Conservation (phyloP, 2,888 invertebrate genomes). For the Danaus chrysippus region DNA sequence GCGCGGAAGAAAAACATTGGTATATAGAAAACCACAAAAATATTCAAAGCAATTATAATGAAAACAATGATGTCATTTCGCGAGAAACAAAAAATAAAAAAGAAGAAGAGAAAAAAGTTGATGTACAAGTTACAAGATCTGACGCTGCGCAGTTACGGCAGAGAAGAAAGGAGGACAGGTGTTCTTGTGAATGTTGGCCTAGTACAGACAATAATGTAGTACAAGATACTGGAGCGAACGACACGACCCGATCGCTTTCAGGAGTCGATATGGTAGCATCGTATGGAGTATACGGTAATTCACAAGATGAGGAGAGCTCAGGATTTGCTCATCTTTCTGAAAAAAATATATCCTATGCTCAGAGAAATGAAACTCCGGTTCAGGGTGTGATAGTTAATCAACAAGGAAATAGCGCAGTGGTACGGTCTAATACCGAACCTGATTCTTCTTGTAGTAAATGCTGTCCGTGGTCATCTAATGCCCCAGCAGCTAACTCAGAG, state of each 20-base stretch:
- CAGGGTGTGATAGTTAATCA: constrained; percentile 77
- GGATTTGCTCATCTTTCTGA: constrained; percentile 70
- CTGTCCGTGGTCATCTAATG: constrained; percentile 56
- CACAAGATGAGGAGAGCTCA: constrained; percentile 71
- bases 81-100: constrained; percentile 75
- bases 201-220: constrained; percentile 65
- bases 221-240: constrained; percentile 59
- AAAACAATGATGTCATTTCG: constrained; percentile 58
- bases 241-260: constrained; percentile 67
- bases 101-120: constrained; percentile 70
- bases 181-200: constrained; percentile 77
- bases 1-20: constrained; percentile 76
- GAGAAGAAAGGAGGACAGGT: constrained; percentile 71
- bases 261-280: constrained; percentile 77
- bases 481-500: constrained; percentile 65
- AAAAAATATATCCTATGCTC: constrained; percentile 62
- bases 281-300: constrained; percentile 75
- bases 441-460: constrained; percentile 59
- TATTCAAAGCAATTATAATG: constrained; percentile 61
- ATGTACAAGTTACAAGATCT: constrained; percentile 57
- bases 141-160: constrained; percentile 62
- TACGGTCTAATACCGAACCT: constrained; percentile 49
- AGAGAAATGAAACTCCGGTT: constrained; percentile 66
- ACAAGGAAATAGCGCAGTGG: constrained; percentile 74
- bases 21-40: constrained; percentile 76